A percentile compares a stretch with the other conserved stretches of the same genome.
phyloP scores from a whole-genome alignment of 2,113 vertebrate species.

The Marmota monax region DNA sequence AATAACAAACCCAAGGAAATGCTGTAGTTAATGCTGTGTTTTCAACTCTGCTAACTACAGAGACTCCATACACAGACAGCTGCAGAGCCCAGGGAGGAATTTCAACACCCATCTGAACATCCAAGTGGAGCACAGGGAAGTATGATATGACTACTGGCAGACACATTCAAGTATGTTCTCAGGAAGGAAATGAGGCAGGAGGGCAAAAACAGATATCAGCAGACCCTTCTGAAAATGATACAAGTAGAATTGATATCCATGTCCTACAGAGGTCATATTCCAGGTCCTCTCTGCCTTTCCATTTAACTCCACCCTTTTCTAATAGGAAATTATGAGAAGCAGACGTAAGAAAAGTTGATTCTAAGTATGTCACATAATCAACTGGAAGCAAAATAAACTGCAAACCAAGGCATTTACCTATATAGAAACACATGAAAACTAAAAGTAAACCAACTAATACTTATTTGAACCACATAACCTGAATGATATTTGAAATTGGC shows the following conservation, averaged over 20 bases:
- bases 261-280: neutral
- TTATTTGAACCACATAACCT: conserved; percentile 96
- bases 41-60: neutral
- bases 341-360: neutral
- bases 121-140: neutral
- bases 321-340: neutral
- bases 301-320: neutral
- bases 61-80: neutral
- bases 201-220: neutral
- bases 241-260: neutral
- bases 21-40: neutral
- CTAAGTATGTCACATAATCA: no score
- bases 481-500: conserved; percentile 96
- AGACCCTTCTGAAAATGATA: neutral
- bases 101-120: neutral
- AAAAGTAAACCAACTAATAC: neutral
- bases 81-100: neutral
- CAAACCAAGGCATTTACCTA: neutral
- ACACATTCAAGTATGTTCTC: neutral
- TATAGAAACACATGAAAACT: neutral
- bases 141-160: neutral
- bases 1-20: neutral
- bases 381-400: neutral
- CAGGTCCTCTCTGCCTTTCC: neutral
- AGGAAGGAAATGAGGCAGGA: neutral